A percentile compares a stretch with the other conserved stretches of the same genome.
Conservation (phyloP, 2,113 vertebrate species). For the Melospiza georgiana region DNA sequence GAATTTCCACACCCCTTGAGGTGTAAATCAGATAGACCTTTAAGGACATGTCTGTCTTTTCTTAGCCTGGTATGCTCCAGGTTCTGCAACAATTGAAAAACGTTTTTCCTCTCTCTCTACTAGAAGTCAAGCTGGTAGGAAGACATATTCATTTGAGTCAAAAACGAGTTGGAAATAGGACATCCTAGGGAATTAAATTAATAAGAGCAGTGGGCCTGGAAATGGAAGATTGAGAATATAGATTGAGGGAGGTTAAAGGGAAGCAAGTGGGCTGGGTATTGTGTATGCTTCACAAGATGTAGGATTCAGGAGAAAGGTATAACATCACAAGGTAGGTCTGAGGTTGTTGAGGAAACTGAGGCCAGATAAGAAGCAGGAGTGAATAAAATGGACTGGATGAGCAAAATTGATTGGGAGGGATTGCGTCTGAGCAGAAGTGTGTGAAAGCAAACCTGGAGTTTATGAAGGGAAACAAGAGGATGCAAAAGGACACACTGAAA, state of each 20-base stretch:
- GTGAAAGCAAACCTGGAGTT: background rate
- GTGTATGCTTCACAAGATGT: background rate
- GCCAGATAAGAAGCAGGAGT: background rate
- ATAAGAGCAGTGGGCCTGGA: background rate
- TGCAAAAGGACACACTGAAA: background rate
- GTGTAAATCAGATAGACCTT: background rate
- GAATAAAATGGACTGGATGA: background rate
- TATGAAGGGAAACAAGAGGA: rapidly evolving
- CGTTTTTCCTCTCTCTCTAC: background rate
- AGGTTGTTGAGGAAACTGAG: background rate
- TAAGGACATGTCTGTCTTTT: background rate
- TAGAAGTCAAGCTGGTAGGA: background rate
- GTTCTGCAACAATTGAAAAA: background rate
- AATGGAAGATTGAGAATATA: background rate
- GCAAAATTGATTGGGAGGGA: rapidly evolving
- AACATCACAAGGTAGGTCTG: rapidly evolving
- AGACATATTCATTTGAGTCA: background rate
- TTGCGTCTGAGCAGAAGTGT: background rate
- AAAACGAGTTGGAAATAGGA: background rate
- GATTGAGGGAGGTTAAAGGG: background rate
- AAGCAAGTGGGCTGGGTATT: background rate
- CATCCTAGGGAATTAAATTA: background rate
- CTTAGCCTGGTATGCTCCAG: background rate
- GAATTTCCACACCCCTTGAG: background rate
- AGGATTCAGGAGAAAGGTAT: background rate